Conservation (phyloP, 2,888 invertebrate species). For the Therioaphis trifolii region DNA sequence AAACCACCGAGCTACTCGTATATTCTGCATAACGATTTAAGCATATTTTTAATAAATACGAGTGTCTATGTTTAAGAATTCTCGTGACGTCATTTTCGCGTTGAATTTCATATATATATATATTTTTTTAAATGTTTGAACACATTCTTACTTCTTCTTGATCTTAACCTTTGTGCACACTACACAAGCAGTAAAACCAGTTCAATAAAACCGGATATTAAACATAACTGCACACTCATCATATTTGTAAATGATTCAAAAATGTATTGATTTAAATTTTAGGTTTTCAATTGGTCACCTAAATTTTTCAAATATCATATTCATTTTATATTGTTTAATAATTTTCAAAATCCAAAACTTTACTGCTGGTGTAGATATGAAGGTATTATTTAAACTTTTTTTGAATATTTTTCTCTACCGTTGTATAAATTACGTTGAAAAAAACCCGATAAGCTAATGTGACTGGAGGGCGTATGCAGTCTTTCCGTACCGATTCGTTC, state of each 20-base stretch:
- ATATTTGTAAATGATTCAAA: background rate
- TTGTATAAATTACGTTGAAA: too few relatives aligned
- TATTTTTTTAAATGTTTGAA: background rate
- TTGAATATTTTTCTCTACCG: too few relatives aligned
- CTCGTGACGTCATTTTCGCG: background rate
- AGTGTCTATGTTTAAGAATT: background rate
- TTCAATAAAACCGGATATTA: conserved; percentile 9
- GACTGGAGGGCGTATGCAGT: too few relatives aligned
- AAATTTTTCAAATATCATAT: too few relatives aligned
- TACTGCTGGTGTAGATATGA: too few relatives aligned
- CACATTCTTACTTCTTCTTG: background rate
- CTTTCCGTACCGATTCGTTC: too few relatives aligned
- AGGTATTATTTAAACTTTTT: too few relatives aligned
- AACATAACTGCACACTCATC: background rate
- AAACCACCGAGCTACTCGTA: background rate
- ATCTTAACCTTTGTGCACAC: background rate
- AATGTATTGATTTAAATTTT: background rate
- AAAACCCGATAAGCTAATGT: too few relatives aligned
- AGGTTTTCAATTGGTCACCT: too few relatives aligned
- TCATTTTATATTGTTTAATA: too few relatives aligned
- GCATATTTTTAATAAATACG: background rate
- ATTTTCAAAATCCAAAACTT: too few relatives aligned
- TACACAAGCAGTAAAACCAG: background rate
- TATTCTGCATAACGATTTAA: background rate
- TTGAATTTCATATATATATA: background rate